These are phyloP conservation scores for Anomalospiza imberbis DNA, from an alignment of 2,797 vertebrate genomes.

Conservation along the genomic window DNA sequence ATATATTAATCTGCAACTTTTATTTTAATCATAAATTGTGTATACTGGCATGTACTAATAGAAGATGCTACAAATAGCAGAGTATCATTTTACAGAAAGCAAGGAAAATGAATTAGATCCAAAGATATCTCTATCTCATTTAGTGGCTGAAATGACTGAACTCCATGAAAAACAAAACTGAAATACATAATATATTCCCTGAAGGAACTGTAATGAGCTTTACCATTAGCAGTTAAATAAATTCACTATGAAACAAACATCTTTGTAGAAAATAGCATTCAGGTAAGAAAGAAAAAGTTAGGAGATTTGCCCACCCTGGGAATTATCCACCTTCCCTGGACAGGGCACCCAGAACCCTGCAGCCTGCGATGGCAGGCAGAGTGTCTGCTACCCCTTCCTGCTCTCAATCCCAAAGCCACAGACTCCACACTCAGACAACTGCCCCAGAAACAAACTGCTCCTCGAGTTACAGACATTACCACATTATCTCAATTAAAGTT, in stretches of 20 bases:
- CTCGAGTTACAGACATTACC: background rate
- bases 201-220: background rate
- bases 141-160: background rate
- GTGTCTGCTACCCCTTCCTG: background rate
- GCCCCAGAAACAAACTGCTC: background rate
- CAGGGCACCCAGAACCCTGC: fast-evolving
- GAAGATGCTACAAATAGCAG: background rate
- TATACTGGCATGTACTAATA: background rate
- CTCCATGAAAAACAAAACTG: background rate
- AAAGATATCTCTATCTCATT: background rate
- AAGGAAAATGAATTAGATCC: background rate
- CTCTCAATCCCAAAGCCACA: background rate
- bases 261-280: background rate
- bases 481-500: background rate
- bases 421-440: background rate
- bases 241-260: background rate
- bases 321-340: background rate
- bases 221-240: background rate
- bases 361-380: fast-evolving
- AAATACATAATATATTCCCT: background rate
- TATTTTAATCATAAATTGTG: background rate
- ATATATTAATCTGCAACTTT: background rate
- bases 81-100: background rate
- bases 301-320: background rate
- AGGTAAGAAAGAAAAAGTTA: background rate